phyloP scores from a whole-genome alignment of 1,140 invertebrate species.

The Tribolium madens region DNA sequence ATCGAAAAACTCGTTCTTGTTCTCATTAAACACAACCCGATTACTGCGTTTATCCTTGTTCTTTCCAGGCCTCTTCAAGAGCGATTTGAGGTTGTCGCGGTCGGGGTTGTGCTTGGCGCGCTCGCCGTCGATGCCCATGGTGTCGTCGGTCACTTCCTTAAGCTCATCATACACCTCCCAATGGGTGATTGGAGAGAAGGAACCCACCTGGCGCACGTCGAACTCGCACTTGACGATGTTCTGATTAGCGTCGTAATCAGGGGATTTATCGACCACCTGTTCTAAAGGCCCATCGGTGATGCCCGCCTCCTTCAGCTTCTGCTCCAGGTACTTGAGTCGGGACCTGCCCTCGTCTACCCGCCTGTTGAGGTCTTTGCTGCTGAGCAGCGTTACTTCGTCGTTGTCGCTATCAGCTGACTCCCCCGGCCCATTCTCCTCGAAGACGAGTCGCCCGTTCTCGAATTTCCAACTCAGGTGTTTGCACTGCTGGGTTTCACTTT shows the following conservation, averaged over 20 bases:
- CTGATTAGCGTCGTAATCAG: slow-evolving; percentile 51
- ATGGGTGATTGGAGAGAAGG: slow-evolving; percentile 48
- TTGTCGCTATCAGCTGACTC: neutral
- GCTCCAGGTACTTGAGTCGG: slow-evolving; percentile 58
- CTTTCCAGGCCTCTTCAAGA: slow-evolving; percentile 70
- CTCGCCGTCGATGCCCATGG: slow-evolving; percentile 65
- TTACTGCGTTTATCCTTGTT: slow-evolving; percentile 62
- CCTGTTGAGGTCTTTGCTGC: slow-evolving; percentile 59
- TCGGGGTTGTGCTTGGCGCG: slow-evolving; percentile 63
- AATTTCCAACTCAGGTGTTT: slow-evolving; percentile 58
- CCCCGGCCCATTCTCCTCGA: slow-evolving; percentile 44
- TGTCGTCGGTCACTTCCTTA: slow-evolving; percentile 54
- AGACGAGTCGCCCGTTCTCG: slow-evolving; percentile 59
- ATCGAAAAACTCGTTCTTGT: slow-evolving; percentile 87
- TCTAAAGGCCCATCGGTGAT: slow-evolving; percentile 52
- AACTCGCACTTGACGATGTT: slow-evolving; percentile 58
- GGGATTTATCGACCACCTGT: slow-evolving; percentile 52
- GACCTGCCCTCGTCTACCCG: slow-evolving; percentile 53
- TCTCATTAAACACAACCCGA: slow-evolving; percentile 87
- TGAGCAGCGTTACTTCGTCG: slow-evolving; percentile 47
- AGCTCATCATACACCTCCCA: slow-evolving; percentile 61
- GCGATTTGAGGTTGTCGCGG: slow-evolving; percentile 69
- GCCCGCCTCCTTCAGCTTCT: slow-evolving; percentile 60
- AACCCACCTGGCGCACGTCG: slow-evolving; percentile 55
- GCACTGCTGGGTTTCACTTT: neutral